These are phyloP conservation scores for Drosophila suboccidentalis DNA, from an alignment of 2,888 invertebrate genomes.

Conservation along the genomic window DNA sequence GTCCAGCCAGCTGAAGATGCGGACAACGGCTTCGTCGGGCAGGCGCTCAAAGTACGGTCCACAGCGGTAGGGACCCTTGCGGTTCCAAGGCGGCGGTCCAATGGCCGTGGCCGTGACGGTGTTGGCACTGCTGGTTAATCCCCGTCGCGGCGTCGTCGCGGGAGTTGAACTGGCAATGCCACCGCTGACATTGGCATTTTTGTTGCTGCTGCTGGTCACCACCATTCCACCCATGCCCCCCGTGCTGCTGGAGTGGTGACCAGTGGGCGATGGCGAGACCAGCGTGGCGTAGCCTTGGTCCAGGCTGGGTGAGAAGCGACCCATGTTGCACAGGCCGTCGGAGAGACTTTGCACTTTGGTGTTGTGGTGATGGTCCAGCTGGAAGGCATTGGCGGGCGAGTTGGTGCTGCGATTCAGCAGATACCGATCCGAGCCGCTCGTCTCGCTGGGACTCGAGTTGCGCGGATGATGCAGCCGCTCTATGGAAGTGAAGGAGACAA, in stretches of 20 bases:
- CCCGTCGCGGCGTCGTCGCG: slow-evolving; percentile 63
- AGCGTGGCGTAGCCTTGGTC: slow-evolving; percentile 94
- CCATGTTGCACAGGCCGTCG: slow-evolving; percentile 84
- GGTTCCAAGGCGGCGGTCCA: slow-evolving; percentile 85
- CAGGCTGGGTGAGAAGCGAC: slow-evolving; percentile 89
- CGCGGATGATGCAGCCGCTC: slow-evolving; percentile 83
- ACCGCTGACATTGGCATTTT: slow-evolving; percentile 44
- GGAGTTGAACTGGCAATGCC: slow-evolving; percentile 63
- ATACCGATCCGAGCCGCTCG: slow-evolving; percentile 85
- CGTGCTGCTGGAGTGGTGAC: slow-evolving; percentile 74
- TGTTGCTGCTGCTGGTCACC: slow-evolving; percentile 74
- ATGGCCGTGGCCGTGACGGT: slow-evolving; percentile 54
- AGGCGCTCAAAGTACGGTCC: slow-evolving; percentile 88
- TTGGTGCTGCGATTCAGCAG: slow-evolving; percentile 83
- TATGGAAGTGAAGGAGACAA: slow-evolving; percentile 27
- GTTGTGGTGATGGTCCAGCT: slow-evolving; percentile 83
- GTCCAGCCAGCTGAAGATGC: slow-evolving; percentile 90
- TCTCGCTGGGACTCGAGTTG: slow-evolving; percentile 85
- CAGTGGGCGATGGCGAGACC: slow-evolving; percentile 87
- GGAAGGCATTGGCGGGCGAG: slow-evolving; percentile 84
- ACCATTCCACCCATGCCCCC: slow-evolving; percentile 11
- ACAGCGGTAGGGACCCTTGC: slow-evolving; percentile 84
- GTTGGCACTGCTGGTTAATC: slow-evolving; percentile 26
- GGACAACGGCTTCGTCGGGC: slow-evolving; percentile 89
- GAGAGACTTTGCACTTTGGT: slow-evolving; percentile 85